Conservation (phyloP, 2,888 invertebrate genomes). For the Acanthosepion esculentum region DNA sequence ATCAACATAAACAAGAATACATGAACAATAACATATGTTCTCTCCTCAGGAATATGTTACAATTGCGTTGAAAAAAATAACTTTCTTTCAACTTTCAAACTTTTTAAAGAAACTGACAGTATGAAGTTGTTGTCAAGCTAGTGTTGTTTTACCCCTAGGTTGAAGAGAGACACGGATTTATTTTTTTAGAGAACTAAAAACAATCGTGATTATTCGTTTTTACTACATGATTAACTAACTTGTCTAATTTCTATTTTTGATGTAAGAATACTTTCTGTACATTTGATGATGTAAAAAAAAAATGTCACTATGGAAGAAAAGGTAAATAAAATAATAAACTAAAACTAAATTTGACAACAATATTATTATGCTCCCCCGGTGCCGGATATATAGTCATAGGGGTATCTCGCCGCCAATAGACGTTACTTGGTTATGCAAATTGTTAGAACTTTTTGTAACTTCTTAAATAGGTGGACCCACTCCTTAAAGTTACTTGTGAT, state of each 20-base stretch:
- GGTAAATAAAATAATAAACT: not conserved
- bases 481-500: not conserved
- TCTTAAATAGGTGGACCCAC: not conserved
- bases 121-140: not conserved
- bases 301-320: not conserved
- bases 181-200: too few relatives aligned
- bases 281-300: not conserved
- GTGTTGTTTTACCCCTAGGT: not conserved
- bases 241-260: not conserved
- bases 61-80: too few relatives aligned
- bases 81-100: too few relatives aligned
- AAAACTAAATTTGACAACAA: not conserved
- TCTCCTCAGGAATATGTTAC: too few relatives aligned
- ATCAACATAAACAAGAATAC: too few relatives aligned
- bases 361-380: not conserved
- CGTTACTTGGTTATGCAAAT: not conserved
- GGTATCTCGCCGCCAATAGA: not conserved
- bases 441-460: not conserved
- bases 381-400: not conserved
- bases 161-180: not conserved
- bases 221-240: not conserved
- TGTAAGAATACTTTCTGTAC: not conserved
- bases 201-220: not conserved
- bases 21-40: too few relatives aligned
- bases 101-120: not conserved